Evolutionary conservation across 2,113 vertebrate species (phyloP), one percentile per base, ranked within the genome.

Genomic region (Solenodon paradoxus): DNA sequence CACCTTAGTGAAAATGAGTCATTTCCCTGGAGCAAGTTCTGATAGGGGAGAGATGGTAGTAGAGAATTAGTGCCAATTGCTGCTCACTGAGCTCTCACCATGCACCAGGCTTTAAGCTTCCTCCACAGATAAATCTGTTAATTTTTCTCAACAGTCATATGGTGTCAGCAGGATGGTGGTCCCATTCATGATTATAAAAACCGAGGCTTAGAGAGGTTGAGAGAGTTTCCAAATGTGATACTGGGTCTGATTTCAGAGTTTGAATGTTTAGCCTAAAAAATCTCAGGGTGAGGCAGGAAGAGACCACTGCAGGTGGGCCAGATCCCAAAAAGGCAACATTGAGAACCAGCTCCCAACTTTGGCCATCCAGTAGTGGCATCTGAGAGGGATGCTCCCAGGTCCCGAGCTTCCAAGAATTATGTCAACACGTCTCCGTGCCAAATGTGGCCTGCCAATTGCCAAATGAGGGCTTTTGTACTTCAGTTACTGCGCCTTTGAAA

Each of bases 1-100:
- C 40, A 92, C 42, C 42, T 55, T 57, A 81, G 42, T 83, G 61
- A 85, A 74, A 75, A 84, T 3, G 53, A 84, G 57, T 82, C 78
- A 89, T 88, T 35, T 68, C 79, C 51, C 30, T 38, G 24, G 49
- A 75, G 66, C 28, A 51, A 51, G 45, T 66, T 79, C 64, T 79
- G 72, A 66, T 35, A 11, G 20, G 12, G 5, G 12, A 3, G 47
- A 91, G 63, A 79, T 15, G 87, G 20, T 40, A 79, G 83, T 7
- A 28, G 1, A 16, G 28, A 88, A 55, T 47, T 20, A 49, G 32
- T 38, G 69, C 57, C 1, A 4, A 55, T 26, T 38, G 12, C n/a
- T 7, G 16, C 40, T 59, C 11, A 53, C 28, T 8, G 16, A 59
- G 38, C 19, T 35, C 45, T 69, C 24, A 20, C 55, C 40, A 53